Evolutionary conservation across 2,888 invertebrate species (phyloP).

Genomic region (Agonopterix arenella): DNA sequence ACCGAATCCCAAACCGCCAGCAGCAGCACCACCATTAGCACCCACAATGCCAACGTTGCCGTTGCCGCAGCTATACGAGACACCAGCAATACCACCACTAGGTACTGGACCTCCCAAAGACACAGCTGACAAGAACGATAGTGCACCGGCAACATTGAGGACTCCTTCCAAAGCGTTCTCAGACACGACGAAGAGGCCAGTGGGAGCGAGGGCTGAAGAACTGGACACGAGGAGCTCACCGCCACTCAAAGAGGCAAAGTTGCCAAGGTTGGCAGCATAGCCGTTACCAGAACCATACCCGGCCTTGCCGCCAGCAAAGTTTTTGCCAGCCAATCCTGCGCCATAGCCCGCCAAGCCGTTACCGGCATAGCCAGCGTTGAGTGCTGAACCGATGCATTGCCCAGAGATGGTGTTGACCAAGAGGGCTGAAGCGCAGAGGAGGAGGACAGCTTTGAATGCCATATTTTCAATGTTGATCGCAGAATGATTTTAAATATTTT

Average conservation of each 20-base stretch:
- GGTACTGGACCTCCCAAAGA: slow-evolving; percentile 26
- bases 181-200: slow-evolving; percentile 28
- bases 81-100: slow-evolving; percentile 28
- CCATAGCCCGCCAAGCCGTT: slow-evolving; percentile 3
- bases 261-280: background rate
- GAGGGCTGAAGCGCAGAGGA: slow-evolving; percentile 10
- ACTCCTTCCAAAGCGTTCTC: slow-evolving; percentile 26
- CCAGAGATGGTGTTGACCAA: slow-evolving; percentile 9
- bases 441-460: slow-evolving; percentile 7
- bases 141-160: slow-evolving; percentile 19
- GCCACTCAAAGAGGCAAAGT: slow-evolving; percentile 15
- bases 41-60: slow-evolving; percentile 33
- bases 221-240: slow-evolving; percentile 26
- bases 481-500: background rate
- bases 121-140: slow-evolving; percentile 27
- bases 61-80: slow-evolving; percentile 36
- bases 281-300: background rate
- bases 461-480: background rate
- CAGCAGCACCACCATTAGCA: slow-evolving; percentile 13
- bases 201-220: slow-evolving; percentile 29
- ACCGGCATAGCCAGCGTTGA: background rate
- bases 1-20: background rate
- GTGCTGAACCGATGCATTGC: slow-evolving; percentile 8
- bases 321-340: slow-evolving; percentile 3
- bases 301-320: background rate